phyloP scores from a whole-genome alignment of 2,797 vertebrate species.

The Luscinia megarhynchos region DNA sequence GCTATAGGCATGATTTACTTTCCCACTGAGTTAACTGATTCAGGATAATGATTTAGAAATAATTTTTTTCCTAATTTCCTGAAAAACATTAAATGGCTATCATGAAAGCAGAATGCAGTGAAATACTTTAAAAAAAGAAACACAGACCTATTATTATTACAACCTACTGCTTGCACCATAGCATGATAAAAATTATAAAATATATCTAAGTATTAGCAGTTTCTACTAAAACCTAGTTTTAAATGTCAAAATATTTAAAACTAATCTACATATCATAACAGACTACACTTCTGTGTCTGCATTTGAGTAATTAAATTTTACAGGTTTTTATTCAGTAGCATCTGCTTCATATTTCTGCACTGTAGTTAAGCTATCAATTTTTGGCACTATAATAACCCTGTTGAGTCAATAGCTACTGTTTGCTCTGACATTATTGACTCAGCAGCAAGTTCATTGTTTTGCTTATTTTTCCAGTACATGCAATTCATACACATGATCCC shows the following conservation, averaged over 20 bases:
- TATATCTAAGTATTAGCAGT: background rate
- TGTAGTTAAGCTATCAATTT: constrained; percentile 65
- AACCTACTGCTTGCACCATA: background rate
- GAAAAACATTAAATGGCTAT: background rate
- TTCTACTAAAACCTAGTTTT: constrained; percentile 27
- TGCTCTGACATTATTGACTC: constrained; percentile 47
- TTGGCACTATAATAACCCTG: constrained; percentile 37
- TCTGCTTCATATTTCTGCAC: constrained; percentile 67
- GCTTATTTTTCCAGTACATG: background rate
- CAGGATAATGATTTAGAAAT: background rate
- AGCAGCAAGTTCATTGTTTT: constrained; percentile 4
- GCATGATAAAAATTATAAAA: background rate
- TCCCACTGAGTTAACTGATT: background rate
- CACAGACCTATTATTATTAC: background rate
- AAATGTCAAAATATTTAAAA: constrained; percentile 65
- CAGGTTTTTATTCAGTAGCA: constrained; percentile 58
- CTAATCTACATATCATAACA: constrained; percentile 31
- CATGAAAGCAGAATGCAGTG: background rate
- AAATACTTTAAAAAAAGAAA: background rate
- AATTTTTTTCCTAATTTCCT: background rate
- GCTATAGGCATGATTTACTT: background rate
- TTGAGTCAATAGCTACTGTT: constrained; percentile 63
- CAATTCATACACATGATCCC: background rate
- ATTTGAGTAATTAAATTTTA: constrained; percentile 67
- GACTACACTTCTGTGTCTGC: constrained; percentile 13